A percentile compares a stretch with the other conserved stretches of the same genome.
Evolutionary conservation across 2,113 vertebrate genomes (phyloP).

Genomic region (Embiotoca jacksoni): DNA sequence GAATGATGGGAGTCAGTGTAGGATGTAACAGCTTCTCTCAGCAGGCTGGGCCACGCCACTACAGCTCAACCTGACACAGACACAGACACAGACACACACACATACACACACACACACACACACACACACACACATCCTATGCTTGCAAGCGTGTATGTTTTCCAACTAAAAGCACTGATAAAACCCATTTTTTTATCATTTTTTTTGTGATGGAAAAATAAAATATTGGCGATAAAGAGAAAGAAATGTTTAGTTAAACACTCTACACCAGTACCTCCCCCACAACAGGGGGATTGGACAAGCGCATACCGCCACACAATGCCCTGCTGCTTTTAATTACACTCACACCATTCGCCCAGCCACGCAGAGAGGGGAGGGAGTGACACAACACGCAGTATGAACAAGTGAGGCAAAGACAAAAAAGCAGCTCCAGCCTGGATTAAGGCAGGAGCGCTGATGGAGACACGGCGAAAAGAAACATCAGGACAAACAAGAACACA

Average conservation of each 20-base stretch:
- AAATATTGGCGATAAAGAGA: slow-evolving; percentile 19
- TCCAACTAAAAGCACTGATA: slow-evolving; percentile 6
- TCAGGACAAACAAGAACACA: slow-evolving; percentile 38
- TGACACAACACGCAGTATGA: slow-evolving; percentile 25
- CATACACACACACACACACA: not conserved
- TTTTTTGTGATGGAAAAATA: slow-evolving; percentile 14
- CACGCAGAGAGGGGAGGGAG: slow-evolving; percentile 36
- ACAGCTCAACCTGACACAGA: slow-evolving; percentile 38
- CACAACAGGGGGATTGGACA: slow-evolving; percentile 59
- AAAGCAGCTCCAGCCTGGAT: slow-evolving; percentile 39
- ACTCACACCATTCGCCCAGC: slow-evolving; percentile 51
- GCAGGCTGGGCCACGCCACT: slow-evolving; percentile 38
- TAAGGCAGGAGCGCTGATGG: slow-evolving; percentile 33
- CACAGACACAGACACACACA: slow-evolving; percentile 1
- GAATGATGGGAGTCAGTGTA: slow-evolving; percentile 52
- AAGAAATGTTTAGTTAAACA: slow-evolving; percentile 61
- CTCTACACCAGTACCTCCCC: slow-evolving; percentile 41
- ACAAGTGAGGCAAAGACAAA: slow-evolving; percentile 13
- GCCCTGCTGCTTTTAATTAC: slow-evolving; percentile 78
- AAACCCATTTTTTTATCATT: not conserved
- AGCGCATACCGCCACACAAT: slow-evolving; percentile 42
- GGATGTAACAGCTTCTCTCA: slow-evolving; percentile 45
- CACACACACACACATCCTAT: slow-evolving; percentile 3
- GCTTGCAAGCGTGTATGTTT: not conserved
- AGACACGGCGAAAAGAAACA: slow-evolving; percentile 3